Percentiles rank a stretch among this genome's conserved stretches.
Evolutionary conservation across 1,140 invertebrate species (phyloP).

Genomic region (Diorhabda sublineata): DNA sequence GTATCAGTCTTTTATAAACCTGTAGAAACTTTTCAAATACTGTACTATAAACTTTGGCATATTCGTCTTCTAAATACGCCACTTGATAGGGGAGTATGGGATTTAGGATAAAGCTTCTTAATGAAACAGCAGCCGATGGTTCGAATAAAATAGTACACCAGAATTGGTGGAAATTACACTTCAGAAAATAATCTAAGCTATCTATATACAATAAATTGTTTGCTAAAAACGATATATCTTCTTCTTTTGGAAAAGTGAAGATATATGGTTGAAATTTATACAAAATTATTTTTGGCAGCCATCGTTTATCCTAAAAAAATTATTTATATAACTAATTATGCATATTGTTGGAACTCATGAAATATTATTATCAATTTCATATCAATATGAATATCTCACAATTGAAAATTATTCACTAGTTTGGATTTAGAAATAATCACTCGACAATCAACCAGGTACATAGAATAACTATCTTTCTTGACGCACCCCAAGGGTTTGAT

Average conservation of each 20-base stretch:
- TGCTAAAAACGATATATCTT: constrained; percentile 30
- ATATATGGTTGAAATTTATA: constrained; percentile 33
- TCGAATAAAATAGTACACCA: constrained; percentile 41
- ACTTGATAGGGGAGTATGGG: constrained; percentile 31
- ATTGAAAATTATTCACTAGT: too few species aligned
- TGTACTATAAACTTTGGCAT: constrained; percentile 29
- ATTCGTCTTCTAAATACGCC: constrained; percentile 33
- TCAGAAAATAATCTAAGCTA: constrained; percentile 33
- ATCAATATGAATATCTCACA: too few species aligned
- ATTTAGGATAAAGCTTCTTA: constrained; percentile 35
- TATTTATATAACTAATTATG: too few species aligned
- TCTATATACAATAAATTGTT: constrained; percentile 34
- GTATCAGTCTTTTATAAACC: constrained; percentile 34
- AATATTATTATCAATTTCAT: too few species aligned
- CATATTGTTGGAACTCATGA: too few species aligned
- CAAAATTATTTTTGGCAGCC: constrained; percentile 32
- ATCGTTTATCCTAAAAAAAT: constrained; percentile 32
- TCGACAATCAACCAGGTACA: too few species aligned
- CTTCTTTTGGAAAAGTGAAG: constrained; percentile 26
- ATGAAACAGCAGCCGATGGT: constrained; percentile 25
- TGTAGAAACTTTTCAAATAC: constrained; percentile 31
- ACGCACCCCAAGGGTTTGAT: too few species aligned
- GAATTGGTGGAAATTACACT: constrained; percentile 40
- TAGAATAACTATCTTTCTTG: too few species aligned
- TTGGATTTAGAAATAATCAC: too few species aligned